Base-by-base conservation (phyloP, 2,113 vertebrate genomes). In the Cyphomyrus plagiostoma region DNA sequence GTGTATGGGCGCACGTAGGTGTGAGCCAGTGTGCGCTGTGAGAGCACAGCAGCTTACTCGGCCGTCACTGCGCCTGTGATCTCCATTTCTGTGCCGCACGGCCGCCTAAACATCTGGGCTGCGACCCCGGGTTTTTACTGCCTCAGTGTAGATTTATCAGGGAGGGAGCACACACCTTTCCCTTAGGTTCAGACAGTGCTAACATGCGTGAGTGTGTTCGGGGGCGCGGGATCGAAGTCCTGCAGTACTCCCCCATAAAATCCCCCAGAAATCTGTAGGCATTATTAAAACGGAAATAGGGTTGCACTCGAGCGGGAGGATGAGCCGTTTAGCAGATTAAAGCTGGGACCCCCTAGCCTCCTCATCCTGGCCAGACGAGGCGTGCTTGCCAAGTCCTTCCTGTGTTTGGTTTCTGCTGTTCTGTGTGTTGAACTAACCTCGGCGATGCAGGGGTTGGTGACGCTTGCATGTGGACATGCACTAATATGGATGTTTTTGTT, bases 401-500 rank as follows among this genome's bases (percentile, higher is more conserved):
- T 90, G 35, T 85, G 26, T 87, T 50, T 56, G 1, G 4, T 89
- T 84, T 82, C 49, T 66, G 30, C 83, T 93, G 91, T 92, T 92
- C 92, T 89, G 49, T 95, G 94, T 93, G 93, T 92, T 89, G 92
- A 92, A 96, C 95, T 96, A 96, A 97, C 95, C 92, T 89, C 21
- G 15, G 93, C 92, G 93, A 91, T 93, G 93, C 93, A 91, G 95
- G 95, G 95, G 95, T n/a, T 85, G 89, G 80, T 94, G 92, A 92
- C 94, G 92, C 94, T 95, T 97, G 96, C 97, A 98, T 97, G 96
- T 96, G 95, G 96, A 96, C 94, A 94, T 95, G 96, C 96, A 97
- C 96, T 97, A 96, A 94, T 96, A 77, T 90, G 66, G 21, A 77
- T 86, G 85, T 97, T 98, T 96, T 95, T 53, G 46, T 89, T 74